phyloP scores from a whole-genome alignment of 2,888 invertebrate genomes.

The Diadromus collaris region DNA sequence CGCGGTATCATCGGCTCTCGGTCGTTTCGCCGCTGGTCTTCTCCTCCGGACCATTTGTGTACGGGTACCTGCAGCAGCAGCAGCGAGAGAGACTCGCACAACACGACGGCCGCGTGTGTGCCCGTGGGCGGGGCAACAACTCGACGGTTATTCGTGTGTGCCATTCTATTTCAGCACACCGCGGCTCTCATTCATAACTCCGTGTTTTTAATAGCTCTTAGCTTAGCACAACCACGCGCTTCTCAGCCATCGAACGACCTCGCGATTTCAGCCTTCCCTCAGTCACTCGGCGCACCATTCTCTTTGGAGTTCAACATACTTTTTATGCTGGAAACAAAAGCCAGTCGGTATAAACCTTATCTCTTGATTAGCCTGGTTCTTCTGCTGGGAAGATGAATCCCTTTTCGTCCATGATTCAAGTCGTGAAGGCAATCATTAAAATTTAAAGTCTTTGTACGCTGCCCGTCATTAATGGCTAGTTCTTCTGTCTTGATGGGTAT shows the following conservation, averaged over 20 bases:
- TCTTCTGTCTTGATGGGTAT: no score
- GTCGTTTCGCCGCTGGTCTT: conserved; percentile 44
- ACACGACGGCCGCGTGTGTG: conserved; percentile 57
- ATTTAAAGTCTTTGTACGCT: no score
- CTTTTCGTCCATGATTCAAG: background rate
- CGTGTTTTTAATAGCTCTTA: conserved; percentile 77
- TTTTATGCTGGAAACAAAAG: background rate
- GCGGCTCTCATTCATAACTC: conserved; percentile 79
- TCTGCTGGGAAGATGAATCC: background rate
- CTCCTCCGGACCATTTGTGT: conserved; percentile 39
- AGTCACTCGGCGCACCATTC: conserved; percentile 10
- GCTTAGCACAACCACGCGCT: conserved; percentile 69
- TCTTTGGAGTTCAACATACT: background rate
- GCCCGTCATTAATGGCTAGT: no score
- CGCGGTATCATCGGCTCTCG: conserved; percentile 47
- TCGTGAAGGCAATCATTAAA: no score
- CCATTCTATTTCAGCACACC: conserved; percentile 78
- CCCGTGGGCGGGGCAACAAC: conserved; percentile 76
- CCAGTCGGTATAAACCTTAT: background rate
- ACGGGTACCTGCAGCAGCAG: conserved; percentile 50
- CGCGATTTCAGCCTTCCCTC: conserved; percentile 18
- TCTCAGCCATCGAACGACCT: conserved; percentile 37
- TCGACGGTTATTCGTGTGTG: conserved; percentile 66
- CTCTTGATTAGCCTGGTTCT: background rate
- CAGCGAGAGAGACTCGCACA: conserved; percentile 35